Conservation (phyloP, 2,888 invertebrate genomes). For the Camponotus fellah region DNA sequence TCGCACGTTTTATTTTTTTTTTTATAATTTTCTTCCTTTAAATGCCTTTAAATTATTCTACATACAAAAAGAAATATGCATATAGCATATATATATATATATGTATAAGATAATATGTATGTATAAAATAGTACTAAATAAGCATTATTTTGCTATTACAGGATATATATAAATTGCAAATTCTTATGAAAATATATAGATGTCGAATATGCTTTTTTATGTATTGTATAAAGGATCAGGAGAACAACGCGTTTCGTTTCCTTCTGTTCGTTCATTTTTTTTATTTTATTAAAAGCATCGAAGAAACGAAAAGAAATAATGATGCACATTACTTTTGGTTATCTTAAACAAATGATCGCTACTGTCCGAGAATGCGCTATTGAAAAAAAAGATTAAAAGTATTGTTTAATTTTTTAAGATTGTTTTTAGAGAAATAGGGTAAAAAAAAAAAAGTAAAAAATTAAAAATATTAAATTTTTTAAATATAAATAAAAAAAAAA, state of each 20-base stretch:
- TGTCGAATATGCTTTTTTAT: not conserved
- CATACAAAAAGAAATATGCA: not conserved
- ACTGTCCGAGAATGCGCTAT: slow-evolving; percentile 13
- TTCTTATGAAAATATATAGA: not conserved
- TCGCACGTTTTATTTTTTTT: not conserved
- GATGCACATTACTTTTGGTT: slow-evolving; percentile 70
- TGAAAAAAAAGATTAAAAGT: no score
- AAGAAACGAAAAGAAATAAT: slow-evolving; percentile 62
- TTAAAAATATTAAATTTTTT: no score
- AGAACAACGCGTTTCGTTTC: not conserved
- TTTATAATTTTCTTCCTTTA: not conserved
- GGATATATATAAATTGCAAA: not conserved
- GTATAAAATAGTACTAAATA: not conserved
- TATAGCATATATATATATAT: not conserved
- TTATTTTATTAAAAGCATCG: not conserved
- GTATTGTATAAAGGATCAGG: not conserved
- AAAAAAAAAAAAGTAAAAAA: no score
- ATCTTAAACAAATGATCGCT: slow-evolving; percentile 74
- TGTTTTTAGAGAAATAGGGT: no score
- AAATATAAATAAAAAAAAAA: no score
- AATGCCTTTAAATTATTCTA: not conserved
- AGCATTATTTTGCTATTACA: not conserved
- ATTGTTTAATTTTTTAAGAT: no score
- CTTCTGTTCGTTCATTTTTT: not conserved
- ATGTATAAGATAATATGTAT: not conserved